Evolutionary conservation across 2,113 vertebrate genomes (phyloP).

Genomic region (Mobula birostris): DNA sequence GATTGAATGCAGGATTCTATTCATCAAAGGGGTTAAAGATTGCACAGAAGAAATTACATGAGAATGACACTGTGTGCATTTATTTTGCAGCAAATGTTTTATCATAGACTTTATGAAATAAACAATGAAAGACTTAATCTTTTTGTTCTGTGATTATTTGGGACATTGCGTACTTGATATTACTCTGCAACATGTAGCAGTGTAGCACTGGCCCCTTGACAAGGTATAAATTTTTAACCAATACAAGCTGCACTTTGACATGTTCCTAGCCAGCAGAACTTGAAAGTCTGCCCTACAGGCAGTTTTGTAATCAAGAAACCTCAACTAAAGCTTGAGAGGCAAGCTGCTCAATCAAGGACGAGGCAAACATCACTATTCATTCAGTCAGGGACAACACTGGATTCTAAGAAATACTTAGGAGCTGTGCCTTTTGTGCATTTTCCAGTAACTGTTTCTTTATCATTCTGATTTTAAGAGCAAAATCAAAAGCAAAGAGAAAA

Average conservation of each 20-base stretch:
- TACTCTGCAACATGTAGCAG: not conserved
- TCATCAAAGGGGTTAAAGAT: not conserved
- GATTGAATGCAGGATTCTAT: not conserved
- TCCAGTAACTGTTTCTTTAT: not conserved
- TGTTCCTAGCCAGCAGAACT: slow-evolving; percentile 1
- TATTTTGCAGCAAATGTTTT: not conserved
- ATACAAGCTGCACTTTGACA: slow-evolving; percentile 8
- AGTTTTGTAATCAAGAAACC: not conserved
- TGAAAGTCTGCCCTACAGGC: slow-evolving; percentile 1
- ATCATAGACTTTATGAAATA: not conserved
- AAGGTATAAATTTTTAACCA: slow-evolving; percentile 22
- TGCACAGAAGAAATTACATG: not conserved
- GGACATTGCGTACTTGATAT: not conserved
- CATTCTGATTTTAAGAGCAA: not conserved
- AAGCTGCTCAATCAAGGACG: not conserved
- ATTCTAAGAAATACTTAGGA: not conserved
- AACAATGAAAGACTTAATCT: not conserved
- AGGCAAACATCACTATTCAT: not conserved
- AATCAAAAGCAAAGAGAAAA: not conserved
- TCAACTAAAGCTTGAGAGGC: not conserved
- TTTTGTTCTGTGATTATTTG: not conserved
- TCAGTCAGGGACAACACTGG: not conserved
- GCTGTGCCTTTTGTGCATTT: not conserved
- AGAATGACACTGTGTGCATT: not conserved
- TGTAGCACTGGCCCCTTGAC: not conserved